Percentiles rank a stretch among this genome's conserved stretches.
Evolutionary conservation across 2,113 vertebrate species (phyloP).

Genomic region (Hippocampus guttulatus): DNA sequence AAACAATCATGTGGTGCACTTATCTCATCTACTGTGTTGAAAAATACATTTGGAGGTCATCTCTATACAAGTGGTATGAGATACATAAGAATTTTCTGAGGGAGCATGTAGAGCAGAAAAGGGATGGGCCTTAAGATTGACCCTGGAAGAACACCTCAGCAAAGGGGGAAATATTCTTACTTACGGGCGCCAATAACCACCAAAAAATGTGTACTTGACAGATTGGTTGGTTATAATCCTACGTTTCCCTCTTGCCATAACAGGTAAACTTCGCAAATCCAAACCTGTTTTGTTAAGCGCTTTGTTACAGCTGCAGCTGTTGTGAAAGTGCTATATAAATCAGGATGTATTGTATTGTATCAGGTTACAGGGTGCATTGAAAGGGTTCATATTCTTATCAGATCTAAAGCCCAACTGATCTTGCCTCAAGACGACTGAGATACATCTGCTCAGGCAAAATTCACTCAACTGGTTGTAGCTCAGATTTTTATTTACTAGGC

Average conservation of each 20-base stretch:
- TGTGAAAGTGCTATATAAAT: too few relatives aligned
- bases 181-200: background rate
- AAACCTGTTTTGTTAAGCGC: background rate
- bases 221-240: background rate
- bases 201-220: background rate
- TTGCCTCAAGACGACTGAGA: background rate
- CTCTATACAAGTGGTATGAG: background rate
- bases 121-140: background rate
- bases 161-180: background rate
- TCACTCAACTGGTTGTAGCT: background rate
- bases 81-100: background rate
- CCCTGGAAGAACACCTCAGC: background rate
- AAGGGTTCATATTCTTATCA: background rate
- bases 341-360: too few relatives aligned
- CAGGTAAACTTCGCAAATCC: background rate
- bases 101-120: background rate
- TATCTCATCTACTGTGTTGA: background rate
- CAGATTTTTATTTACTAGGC: background rate
- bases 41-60: background rate
- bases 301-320: too few relatives aligned
- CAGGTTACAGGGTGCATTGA: too few relatives aligned
- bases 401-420: background rate
- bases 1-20: background rate
- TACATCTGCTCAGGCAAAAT: background rate
- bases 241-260: background rate